phyloP scores from a whole-genome alignment of 2,797 vertebrate species.

The Capromys pilorides region DNA sequence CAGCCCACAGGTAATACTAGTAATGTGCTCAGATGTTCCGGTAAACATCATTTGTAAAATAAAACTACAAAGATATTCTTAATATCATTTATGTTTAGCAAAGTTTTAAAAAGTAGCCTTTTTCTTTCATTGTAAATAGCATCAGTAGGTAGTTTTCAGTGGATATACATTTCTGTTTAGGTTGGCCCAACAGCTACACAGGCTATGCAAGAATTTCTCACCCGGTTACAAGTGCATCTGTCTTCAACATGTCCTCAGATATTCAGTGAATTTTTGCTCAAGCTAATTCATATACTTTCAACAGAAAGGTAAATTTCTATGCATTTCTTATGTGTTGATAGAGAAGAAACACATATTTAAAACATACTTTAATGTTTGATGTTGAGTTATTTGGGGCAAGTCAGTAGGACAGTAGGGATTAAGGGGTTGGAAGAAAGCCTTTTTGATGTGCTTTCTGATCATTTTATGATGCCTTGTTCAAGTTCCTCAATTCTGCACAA shows the following conservation, averaged over 20 bases:
- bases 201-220: conserved; percentile 99
- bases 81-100: neutral
- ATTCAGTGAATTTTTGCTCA: conserved; percentile 99
- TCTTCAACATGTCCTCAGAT: conserved; percentile 97
- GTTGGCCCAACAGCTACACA: conserved; percentile 98
- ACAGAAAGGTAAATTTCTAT: conserved; percentile 92
- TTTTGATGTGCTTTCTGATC: neutral
- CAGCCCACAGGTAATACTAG: conserved; percentile 92
- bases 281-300: conserved; percentile 97
- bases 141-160: conserved; percentile 24
- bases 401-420: neutral
- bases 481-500: neutral
- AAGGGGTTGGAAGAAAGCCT: neutral
- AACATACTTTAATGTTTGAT: neutral
- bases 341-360: neutral
- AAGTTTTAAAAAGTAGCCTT: neutral
- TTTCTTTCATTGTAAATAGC: neutral
- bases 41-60: neutral
- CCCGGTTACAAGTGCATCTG: conserved; percentile 97
- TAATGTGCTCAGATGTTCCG: neutral
- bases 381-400: neutral
- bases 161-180: conserved; percentile 78
- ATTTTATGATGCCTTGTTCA: neutral
- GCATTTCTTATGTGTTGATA: neutral
- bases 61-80: neutral